Conservation (phyloP, 2,797 vertebrate genomes). For the Fundulus diaphanus region DNA sequence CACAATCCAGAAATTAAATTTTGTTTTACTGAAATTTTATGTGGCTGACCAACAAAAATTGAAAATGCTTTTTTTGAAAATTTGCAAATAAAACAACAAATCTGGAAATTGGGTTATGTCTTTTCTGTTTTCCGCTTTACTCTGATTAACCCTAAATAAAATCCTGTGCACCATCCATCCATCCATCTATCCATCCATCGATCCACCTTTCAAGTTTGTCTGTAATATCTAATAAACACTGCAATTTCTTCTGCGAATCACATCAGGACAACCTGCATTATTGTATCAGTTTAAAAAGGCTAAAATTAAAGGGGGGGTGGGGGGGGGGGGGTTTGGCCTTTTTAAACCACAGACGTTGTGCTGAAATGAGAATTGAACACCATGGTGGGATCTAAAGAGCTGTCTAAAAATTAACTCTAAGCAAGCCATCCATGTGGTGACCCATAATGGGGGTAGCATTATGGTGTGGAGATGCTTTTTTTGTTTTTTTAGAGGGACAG, state of each 20-base stretch:
- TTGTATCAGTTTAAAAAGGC: background rate
- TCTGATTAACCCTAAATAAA: background rate
- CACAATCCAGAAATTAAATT: background rate
- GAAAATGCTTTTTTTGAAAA: background rate
- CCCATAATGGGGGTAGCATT: background rate
- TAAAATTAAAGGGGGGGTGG: background rate
- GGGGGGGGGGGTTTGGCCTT: background rate
- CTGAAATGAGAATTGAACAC: background rate
- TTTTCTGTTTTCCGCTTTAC: background rate
- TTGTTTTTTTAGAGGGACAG: background rate
- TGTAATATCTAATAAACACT: background rate
- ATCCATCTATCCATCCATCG: too few species aligned
- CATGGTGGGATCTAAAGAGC: background rate
- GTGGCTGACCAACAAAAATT: background rate
- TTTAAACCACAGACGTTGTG: background rate
- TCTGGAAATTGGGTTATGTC: background rate
- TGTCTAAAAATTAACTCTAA: background rate
- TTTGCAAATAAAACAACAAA: background rate
- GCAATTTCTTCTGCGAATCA: background rate
- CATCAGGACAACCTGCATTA: too few species aligned
- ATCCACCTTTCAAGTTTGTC: background rate
- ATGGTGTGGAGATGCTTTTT: background rate
- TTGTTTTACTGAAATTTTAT: background rate
- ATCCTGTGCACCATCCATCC: background rate
- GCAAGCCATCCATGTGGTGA: background rate